Conservation (phyloP, 2,113 vertebrate genomes). For the Campylomormyrus tamandua region DNA sequence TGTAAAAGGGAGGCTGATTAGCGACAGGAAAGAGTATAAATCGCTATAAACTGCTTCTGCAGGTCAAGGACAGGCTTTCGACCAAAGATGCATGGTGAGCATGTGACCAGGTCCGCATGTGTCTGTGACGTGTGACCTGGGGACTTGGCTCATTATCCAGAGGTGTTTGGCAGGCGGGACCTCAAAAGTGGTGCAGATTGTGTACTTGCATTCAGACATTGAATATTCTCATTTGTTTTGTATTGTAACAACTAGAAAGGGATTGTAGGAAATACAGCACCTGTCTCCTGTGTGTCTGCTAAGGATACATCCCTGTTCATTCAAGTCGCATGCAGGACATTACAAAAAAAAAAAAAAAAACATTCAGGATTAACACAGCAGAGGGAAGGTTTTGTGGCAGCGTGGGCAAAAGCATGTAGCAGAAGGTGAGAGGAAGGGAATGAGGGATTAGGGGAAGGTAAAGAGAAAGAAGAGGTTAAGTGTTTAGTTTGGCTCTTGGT, state of each 20-base stretch:
- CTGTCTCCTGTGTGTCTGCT: neutral
- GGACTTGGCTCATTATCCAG: neutral
- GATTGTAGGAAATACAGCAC: neutral
- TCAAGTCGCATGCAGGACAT: neutral
- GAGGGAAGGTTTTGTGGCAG: constrained; percentile 15
- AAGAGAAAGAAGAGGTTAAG: constrained; percentile 23
- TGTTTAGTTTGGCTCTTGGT: constrained; percentile 38
- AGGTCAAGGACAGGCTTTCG: constrained; percentile 22
- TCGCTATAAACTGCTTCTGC: constrained; percentile 22
- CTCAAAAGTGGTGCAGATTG: neutral
- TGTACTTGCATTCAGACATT: neutral
- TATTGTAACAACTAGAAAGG: neutral
- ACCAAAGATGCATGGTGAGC: constrained; percentile 22
- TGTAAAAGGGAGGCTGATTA: neutral
- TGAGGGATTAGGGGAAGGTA: neutral
- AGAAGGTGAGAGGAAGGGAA: constrained; percentile 37
- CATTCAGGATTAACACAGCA: neutral
- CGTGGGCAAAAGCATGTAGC: constrained; percentile 43
- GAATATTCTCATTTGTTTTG: neutral
- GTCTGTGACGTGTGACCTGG: neutral
- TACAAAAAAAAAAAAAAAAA: neutral
- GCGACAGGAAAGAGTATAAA: neutral
- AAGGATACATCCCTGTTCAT: neutral
- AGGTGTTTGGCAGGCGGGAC: neutral
- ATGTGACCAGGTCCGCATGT: neutral